Base-by-base conservation (phyloP, 2,888 invertebrate species). In the Ornithoptera priamus region DNA sequence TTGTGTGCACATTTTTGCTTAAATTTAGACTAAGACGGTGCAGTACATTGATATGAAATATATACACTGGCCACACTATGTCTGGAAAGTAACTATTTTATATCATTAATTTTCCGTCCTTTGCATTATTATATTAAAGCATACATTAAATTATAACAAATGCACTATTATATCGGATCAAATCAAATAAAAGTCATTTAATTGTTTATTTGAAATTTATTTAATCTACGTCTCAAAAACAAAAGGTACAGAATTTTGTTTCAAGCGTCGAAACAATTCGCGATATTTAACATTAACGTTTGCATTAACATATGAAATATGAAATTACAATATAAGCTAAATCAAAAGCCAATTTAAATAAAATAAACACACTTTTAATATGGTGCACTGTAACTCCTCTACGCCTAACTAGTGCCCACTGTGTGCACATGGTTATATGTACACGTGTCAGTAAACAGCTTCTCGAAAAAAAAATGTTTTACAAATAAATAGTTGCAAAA, bases 141-240 rank as follows among this genome's bases (percentile, higher is more conserved):
- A 50, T 50, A 50, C 50, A 17, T 50, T 50, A 50, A 50, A 50
- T 17, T 50, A 50, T 15, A 18, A 17, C 18, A 50, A 50, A 50
- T 46, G 17, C 17, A 15, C 18, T 15, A 17, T 50, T 17, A 50
- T 50, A 50, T 15, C 18, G 50, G 50, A 17, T 50, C 2, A 0
- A 50, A 50, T 50, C 0, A 15, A 74, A 76, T 74, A 73, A 70
- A 67, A 65, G 64, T 50, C 58, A 62, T 71, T 72, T 63, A 69
- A 69, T 24, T 72, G 70, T 69, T 65, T 75, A 73, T 72, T 63
- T 70, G 73, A 56, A 72, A 75, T 78, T 78, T 77, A 76, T 77
- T 79, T 77, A 69, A 74, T 74, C 75, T 76, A 75, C 74, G 74
- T 68, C 65, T 50, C 15, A 12, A 50, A 50, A 50, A 30, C 30